phyloP scores from a whole-genome alignment of 1,140 invertebrate genomes.

The Dendrolimus kikuchii region DNA sequence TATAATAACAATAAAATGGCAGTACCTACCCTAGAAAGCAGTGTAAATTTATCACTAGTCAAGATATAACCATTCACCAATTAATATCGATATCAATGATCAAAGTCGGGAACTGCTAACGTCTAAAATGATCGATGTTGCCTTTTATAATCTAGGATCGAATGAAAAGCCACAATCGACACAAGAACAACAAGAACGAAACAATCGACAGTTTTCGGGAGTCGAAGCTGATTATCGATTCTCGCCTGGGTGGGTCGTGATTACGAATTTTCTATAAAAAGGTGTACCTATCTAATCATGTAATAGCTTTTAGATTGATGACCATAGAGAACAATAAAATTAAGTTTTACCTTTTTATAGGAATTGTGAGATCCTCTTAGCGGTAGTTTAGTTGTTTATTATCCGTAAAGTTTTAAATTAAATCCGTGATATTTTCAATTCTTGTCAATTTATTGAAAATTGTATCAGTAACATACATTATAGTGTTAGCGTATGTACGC shows the following conservation, averaged over 20 bases:
- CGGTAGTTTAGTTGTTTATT: too few species aligned
- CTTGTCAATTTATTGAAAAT: too few species aligned
- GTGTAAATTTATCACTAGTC: too few species aligned
- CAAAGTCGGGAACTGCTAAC: slow-evolving; percentile 25
- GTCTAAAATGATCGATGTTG: slow-evolving; percentile 27
- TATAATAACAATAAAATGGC: too few species aligned
- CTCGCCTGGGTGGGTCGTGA: slow-evolving; percentile 23
- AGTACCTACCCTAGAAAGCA: too few species aligned
- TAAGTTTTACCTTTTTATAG: slow-evolving; percentile 29
- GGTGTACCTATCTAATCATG: slow-evolving; percentile 42
- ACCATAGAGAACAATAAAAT: slow-evolving; percentile 30
- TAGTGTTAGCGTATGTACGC: too few species aligned
- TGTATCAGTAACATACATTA: too few species aligned
- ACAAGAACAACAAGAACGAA: slow-evolving; percentile 8
- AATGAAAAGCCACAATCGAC: slow-evolving; percentile 22
- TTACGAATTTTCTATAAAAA: slow-evolving; percentile 31
- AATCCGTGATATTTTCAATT: too few species aligned
- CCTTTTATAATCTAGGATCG: slow-evolving; percentile 20
- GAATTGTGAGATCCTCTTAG: not conserved
- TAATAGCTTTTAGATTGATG: slow-evolving; percentile 53
- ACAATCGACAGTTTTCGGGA: not conserved
- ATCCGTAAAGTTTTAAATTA: too few species aligned
- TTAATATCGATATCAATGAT: slow-evolving; percentile 30
- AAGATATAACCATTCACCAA: slow-evolving; percentile 16
- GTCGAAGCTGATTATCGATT: slow-evolving; percentile 12